Evolutionary conservation across 2,113 vertebrate species (phyloP), one percentile per base, ranked within the genome.

Genomic region (Sebastes schlegelii): DNA sequence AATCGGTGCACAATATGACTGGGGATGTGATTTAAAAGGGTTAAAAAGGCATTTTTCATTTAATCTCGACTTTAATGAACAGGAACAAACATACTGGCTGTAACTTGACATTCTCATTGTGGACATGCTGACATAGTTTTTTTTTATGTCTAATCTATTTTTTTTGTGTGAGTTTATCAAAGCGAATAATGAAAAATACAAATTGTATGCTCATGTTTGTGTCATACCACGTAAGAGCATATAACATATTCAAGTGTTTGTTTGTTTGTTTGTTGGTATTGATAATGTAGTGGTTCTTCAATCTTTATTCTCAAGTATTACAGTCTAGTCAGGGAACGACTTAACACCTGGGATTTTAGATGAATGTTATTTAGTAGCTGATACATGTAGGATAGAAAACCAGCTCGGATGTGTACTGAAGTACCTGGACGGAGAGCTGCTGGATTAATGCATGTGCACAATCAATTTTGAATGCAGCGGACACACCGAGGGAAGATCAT

Each of bases 371-470:
- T 60, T 9, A 51, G 48, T 60, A 8, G 49, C 40, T 64, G 60
- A 70, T 34, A 34, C 34, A 34, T 34, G 34, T 34, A 34, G 34
- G 34, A 34, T 26, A 55, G 60, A 1, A 80, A 48, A 40, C 58
- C 51, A 63, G 48, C 52, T 60, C 57, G 6, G 34, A 51, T 42
- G 17, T 72, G 21, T 65, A 1, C 43, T 79, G 23, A 40, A 66
- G 58, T 23, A 64, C 43, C 13, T 26, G 14, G 16, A 66, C 45
- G 51, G 58, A 51, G 51, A 91, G 63, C 83, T 79, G 66, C 52
- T 71, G 57, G 61, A 71, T 82, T 80, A 77, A 67, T 77, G 63
- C 5, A 21, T 77, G 26, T 80, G 61, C 82, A 85, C 58, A 75
- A 68, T 72, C 72, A 16, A 54, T 81, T 74, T 26, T 77, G 40